Conservation (phyloP, 2,797 vertebrate species). For the Onychomys leucogaster region DNA sequence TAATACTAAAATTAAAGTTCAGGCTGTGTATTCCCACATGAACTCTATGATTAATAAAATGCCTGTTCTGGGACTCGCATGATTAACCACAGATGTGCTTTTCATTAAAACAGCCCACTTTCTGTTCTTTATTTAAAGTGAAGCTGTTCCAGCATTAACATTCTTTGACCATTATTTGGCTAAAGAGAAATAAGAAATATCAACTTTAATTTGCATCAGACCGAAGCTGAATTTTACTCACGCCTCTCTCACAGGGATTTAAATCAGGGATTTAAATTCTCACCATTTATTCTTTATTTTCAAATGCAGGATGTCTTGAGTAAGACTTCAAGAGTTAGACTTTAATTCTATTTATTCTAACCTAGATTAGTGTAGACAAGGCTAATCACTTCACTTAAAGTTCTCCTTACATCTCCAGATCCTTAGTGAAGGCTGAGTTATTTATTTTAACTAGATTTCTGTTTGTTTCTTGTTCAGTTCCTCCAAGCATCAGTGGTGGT, state of each 20-base stretch:
- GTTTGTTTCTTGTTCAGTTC: conserved; percentile 88
- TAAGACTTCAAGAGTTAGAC: conserved; percentile 49
- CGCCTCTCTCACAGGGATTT: conserved; percentile 18
- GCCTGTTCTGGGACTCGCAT: conserved; percentile 63
- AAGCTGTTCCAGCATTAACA: conserved; percentile 77
- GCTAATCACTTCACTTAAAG: background rate
- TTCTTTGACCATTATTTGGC: conserved; percentile 75
- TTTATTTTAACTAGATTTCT: background rate
- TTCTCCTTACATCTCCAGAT: background rate
- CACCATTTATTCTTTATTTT: conserved; percentile 50
- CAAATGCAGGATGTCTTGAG: conserved; percentile 26
- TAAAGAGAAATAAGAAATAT: conserved; percentile 77
- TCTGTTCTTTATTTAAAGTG: conserved; percentile 80
- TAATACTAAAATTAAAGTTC: conserved; percentile 73
- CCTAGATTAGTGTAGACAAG: background rate
- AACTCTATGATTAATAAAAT: conserved; percentile 73
- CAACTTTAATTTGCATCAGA: conserved; percentile 78
- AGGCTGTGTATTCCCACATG: conserved; percentile 72
- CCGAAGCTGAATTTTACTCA: conserved; percentile 71
- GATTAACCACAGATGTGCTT: conserved; percentile 81
- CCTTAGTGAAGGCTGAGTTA: background rate
- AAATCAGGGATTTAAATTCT: conserved; percentile 45
- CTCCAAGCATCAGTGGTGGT: conserved; percentile 92
- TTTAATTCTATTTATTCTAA: conserved; percentile 17
- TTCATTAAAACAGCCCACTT: conserved; percentile 65